Evolutionary conservation across 2,113 vertebrate genomes (phyloP).

Genomic region (Austrofundulus limnaeus): DNA sequence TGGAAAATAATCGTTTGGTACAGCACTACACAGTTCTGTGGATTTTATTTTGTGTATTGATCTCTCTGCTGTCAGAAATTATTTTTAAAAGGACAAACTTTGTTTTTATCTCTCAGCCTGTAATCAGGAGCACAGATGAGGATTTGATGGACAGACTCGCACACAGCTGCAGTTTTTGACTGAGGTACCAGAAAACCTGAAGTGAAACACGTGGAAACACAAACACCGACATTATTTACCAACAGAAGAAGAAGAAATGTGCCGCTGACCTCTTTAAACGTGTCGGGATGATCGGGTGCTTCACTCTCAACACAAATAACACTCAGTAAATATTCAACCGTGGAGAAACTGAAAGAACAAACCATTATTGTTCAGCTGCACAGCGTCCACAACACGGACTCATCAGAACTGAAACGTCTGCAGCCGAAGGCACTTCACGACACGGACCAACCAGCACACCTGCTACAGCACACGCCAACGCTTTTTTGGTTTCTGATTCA

Average conservation of each 20-base stretch:
- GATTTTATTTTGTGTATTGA: too few species aligned
- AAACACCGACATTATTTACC: constrained; percentile 16
- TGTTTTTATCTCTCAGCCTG: too few species aligned
- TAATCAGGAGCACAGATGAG: too few species aligned
- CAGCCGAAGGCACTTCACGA: constrained; percentile 96
- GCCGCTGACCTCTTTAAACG: constrained; percentile 1
- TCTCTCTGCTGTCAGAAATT: too few species aligned
- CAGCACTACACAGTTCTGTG: too few species aligned
- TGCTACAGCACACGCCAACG: constrained; percentile 66
- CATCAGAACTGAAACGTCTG: constrained; percentile 73
- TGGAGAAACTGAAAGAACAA: constrained; percentile 13
- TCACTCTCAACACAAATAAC: constrained; percentile 15
- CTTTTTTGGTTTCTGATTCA: constrained; percentile 83
- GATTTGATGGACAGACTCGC: too few species aligned
- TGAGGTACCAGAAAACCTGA: neutral
- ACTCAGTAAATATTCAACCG: constrained; percentile 13
- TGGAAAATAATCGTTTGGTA: too few species aligned
- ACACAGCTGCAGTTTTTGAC: neutral
- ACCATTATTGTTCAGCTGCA: neutral
- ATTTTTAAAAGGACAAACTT: too few species aligned
- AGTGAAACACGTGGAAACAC: constrained; percentile 8
- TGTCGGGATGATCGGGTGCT: neutral
- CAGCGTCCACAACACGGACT: constrained; percentile 24
- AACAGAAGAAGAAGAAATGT: constrained; percentile 11
- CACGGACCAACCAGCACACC: constrained; percentile 84